A percentile compares a stretch with the other conserved stretches of the same genome.
These are phyloP conservation scores for Mastomys coucha DNA, from an alignment of 2,113 vertebrate genomes.

Conservation along the genomic window DNA sequence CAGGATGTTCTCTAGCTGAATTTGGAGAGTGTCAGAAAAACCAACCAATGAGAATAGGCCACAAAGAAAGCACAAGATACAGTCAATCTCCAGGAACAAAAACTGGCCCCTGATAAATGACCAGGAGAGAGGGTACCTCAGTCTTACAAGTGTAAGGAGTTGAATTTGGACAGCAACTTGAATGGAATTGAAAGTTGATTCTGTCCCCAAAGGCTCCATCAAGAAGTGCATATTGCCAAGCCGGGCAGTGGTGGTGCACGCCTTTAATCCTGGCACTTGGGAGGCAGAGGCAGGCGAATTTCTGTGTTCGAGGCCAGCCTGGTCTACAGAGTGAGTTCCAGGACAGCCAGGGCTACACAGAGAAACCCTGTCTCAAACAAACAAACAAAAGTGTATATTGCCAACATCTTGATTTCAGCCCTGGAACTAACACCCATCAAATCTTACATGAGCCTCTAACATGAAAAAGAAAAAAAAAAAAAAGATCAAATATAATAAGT, in stretches of 20 bases:
- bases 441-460: background rate
- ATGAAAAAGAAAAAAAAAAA: background rate
- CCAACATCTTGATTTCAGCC: background rate
- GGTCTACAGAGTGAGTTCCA: no score
- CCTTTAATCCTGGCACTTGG: no score
- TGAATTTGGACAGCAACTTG: background rate
- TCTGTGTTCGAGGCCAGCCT: no score
- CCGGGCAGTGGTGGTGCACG: no score
- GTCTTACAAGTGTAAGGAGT: background rate
- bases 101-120: background rate
- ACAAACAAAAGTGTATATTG: background rate
- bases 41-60: background rate
- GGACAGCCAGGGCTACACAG: no score
- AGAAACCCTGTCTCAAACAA: no score
- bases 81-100: background rate
- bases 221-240: constrained; percentile 33
- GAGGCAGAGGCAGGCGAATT: no score
- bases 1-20: constrained; percentile 25
- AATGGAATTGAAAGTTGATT: background rate
- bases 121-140: background rate
- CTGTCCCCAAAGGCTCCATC: background rate
- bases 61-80: background rate
- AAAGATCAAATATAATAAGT: background rate
- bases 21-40: background rate
- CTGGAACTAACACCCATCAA: background rate